Percentiles rank a stretch among this genome's conserved stretches.
Conservation (phyloP, 1,140 invertebrate genomes). For the Brachionus manjavacas region DNA sequence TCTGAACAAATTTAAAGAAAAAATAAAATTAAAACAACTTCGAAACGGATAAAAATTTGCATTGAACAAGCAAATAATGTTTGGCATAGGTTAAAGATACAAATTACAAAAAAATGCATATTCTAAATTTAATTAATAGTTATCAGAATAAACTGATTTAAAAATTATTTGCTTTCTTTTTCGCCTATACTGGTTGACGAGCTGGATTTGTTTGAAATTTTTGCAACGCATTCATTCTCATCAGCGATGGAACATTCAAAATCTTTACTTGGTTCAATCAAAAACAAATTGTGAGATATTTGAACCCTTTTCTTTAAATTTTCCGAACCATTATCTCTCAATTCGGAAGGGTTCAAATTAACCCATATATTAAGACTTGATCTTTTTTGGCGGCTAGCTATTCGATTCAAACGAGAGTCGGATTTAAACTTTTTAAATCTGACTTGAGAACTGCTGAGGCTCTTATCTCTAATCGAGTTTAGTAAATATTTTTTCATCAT, state of each 20-base stretch:
- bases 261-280: not conserved
- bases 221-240: not conserved
- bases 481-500: slow-evolving; percentile 28
- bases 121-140: not conserved
- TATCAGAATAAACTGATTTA: not conserved
- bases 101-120: not conserved
- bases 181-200: not conserved
- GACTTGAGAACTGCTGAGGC: not conserved
- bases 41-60: not conserved
- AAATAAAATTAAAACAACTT: not conserved
- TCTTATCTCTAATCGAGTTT: not conserved
- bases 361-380: not conserved
- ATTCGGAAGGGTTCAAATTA: not conserved
- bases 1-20: not conserved
- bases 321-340: not conserved
- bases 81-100: not conserved
- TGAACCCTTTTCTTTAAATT: not conserved
- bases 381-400: not conserved
- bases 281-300: not conserved
- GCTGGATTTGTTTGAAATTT: not conserved
- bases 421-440: slow-evolving; percentile 1
- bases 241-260: not conserved
- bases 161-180: not conserved
- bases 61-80: not conserved
- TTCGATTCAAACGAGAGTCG: not conserved